Base-by-base conservation (phyloP, 2,113 vertebrate species). In the Bombycilla garrulus region DNA sequence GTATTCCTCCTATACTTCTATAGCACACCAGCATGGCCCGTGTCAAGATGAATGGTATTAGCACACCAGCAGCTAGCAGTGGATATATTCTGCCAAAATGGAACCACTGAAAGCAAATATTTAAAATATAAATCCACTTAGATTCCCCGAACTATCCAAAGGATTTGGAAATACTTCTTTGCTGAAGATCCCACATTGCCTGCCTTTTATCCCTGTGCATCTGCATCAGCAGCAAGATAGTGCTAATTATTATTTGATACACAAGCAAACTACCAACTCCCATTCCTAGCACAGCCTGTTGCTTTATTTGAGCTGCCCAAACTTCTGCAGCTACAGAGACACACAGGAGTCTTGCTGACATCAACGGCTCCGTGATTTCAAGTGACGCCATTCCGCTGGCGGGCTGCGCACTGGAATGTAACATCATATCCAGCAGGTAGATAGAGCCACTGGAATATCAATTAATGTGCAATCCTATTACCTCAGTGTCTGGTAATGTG, bases 401-500 rank as follows among this genome's bases (percentile, higher is more conserved):
- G 3, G 47, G 82, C 84, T 48, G 40, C 2, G 0, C 48, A 0
- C 50, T 56, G 72, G 71, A 76, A 76, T 24, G 42, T 45, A 80
- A 64, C 11, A 36, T 42, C 45, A 13, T 66, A 74, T 86, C 88
- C 87, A 90, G 76, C 81, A 95, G 85, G 88, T 90, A 97, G 93
- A 95, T 86, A 86, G 53, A 90, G 66, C 90, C 76, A 40, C 95
- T 96, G 97, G 95, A 94, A 95, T 95, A 94, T 65, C 92, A 92
- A 81, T 97, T 92, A 92, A 76, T n/a, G 56, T 22, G 42, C 36
- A 19, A 82, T 95, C 89, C 89, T 87, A 88, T 97, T 95, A 97
- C 96, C 96, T 97, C 96, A 97, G 93, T 92, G 97, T 97, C 96
- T 97, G 87, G 96, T 88, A 92, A 97, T 96, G 95, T 18, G 28